A percentile compares a stretch with the other conserved stretches of the same genome.
These are phyloP conservation scores for Wiebesia pumilae DNA, from an alignment of 1,140 invertebrate genomes.

Conservation along the genomic window DNA sequence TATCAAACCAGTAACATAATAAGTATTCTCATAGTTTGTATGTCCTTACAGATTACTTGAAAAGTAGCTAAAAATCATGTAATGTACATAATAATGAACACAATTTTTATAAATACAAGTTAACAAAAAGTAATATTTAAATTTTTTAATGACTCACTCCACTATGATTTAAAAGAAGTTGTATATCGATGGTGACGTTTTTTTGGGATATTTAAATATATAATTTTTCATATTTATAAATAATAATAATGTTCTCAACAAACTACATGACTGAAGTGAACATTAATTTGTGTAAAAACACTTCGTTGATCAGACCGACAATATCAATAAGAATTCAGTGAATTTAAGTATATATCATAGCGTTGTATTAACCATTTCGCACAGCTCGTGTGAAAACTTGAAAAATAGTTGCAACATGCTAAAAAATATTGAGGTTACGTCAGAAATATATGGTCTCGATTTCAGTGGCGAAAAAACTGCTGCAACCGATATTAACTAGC, in stretches of 20 bases:
- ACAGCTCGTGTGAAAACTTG: background rate
- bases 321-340: background rate
- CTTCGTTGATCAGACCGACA: background rate
- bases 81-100: background rate
- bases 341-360: background rate
- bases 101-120: background rate
- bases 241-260: too few species aligned
- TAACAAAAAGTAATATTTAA: background rate
- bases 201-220: too few species aligned
- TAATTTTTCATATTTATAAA: too few species aligned
- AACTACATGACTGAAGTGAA: background rate
- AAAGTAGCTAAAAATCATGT: background rate
- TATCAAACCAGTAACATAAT: background rate
- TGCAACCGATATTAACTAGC: slow-evolving; percentile 31
- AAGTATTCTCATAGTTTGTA: background rate
- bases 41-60: background rate
- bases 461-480: slow-evolving; percentile 8
- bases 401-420: slow-evolving; percentile 2
- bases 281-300: background rate
- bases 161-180: background rate
- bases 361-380: background rate
- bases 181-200: background rate
- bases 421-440: background rate
- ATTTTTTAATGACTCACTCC: background rate
- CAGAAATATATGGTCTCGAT: background rate